Conservation (phyloP, 1,140 invertebrate genomes). For the Cepaea nemoralis region DNA sequence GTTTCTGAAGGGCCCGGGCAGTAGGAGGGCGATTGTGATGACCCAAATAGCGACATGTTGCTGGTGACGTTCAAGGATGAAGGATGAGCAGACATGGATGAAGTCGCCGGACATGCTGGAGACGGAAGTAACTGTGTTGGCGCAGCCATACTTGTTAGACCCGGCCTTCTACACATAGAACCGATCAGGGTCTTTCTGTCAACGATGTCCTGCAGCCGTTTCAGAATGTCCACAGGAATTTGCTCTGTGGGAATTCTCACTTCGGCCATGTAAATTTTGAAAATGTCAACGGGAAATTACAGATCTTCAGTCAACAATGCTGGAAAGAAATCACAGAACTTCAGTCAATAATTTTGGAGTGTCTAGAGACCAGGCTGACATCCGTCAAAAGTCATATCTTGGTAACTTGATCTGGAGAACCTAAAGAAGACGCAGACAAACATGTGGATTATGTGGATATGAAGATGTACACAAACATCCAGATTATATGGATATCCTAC, state of each 20-base stretch:
- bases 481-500: no score
- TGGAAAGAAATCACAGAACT: no score
- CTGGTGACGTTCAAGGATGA: neutral
- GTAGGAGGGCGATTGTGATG: neutral
- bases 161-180: neutral
- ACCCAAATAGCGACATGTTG: neutral
- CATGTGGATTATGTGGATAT: no score
- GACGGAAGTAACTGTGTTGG: neutral
- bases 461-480: no score
- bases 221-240: slow-evolving; percentile 5
- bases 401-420: no score
- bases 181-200: neutral
- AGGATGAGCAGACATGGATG: neutral
- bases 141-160: neutral
- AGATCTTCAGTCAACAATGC: no score
- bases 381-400: no score
- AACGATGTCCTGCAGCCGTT: neutral
- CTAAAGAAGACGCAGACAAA: no score
- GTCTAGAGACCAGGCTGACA: no score
- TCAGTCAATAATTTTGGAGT: no score
- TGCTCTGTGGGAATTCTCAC: neutral
- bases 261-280: slow-evolving; percentile 22
- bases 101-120: neutral
- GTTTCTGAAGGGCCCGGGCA: neutral
- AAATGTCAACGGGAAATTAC: no score